Evolutionary conservation across 1,140 invertebrate species (phyloP).

Genomic region (Lasaia peninsularis): DNA sequence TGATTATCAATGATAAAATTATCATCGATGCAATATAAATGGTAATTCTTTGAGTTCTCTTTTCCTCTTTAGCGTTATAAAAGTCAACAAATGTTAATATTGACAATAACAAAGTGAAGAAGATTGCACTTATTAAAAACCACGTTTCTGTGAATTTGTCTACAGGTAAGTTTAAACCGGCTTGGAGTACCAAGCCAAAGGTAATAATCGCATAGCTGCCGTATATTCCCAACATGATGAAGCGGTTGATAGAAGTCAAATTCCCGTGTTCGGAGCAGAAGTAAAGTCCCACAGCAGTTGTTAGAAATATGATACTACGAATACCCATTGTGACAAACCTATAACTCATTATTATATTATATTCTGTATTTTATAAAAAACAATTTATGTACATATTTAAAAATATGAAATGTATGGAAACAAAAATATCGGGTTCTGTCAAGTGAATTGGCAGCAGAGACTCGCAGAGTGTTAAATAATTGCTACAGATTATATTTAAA

Average conservation of each 20-base stretch:
- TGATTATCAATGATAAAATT: conserved; percentile 30
- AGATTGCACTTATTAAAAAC: conserved; percentile 32
- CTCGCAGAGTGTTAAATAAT: too few species aligned
- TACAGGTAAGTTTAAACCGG: conserved; percentile 34
- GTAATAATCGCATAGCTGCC: conserved; percentile 39
- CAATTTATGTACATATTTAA: too few species aligned
- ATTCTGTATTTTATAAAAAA: too few species aligned
- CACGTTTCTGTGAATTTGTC: conserved; percentile 34
- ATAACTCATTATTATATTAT: conserved; percentile 38
- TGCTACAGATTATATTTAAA: too few species aligned
- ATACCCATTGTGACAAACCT: conserved; percentile 45
- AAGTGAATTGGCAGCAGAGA: too few species aligned
- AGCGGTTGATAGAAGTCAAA: conserved; percentile 32
- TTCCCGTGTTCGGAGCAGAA: conserved; percentile 39
- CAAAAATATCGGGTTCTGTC: too few species aligned
- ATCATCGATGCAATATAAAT: conserved; percentile 36
- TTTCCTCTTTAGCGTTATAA: conserved; percentile 17
- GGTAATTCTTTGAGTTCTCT: conserved; percentile 30
- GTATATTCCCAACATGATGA: conserved; percentile 45
- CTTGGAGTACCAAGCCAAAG: conserved; percentile 44
- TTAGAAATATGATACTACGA: conserved; percentile 32
- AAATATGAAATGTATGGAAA: too few species aligned
- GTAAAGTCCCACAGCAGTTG: conserved; percentile 40
- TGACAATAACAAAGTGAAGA: conserved; percentile 34
- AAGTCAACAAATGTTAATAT: conserved; percentile 36